These are phyloP conservation scores for Chromobotia macracanthus DNA, from an alignment of 2,797 vertebrate species.

Conservation along the genomic window DNA sequence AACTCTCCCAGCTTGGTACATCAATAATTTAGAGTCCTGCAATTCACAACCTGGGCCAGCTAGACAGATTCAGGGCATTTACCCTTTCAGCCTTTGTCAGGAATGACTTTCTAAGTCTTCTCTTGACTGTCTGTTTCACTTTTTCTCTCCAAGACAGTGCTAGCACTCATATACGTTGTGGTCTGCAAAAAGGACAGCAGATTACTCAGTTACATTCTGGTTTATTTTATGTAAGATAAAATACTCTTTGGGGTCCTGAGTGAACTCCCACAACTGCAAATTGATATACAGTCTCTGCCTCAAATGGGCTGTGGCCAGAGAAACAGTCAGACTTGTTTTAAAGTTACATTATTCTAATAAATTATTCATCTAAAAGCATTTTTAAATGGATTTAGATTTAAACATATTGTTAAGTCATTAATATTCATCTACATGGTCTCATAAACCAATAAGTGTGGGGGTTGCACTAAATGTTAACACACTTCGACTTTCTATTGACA, in stretches of 20 bases:
- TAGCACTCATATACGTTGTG: background rate
- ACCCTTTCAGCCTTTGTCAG: slow-evolving; percentile 24
- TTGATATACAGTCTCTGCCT: background rate
- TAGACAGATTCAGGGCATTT: slow-evolving; percentile 58
- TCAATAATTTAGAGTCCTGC: slow-evolving; percentile 60
- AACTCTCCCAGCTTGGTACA: slow-evolving; percentile 52
- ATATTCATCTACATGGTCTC: background rate
- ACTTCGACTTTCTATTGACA: background rate
- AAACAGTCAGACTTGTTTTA: background rate
- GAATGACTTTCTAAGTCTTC: background rate
- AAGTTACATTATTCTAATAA: slow-evolving; percentile 3
- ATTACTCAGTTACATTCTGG: background rate
- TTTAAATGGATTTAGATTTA: slow-evolving; percentile 1
- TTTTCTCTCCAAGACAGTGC: background rate
- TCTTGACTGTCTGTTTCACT: background rate
- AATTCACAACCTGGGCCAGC: slow-evolving; percentile 48
- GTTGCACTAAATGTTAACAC: background rate
- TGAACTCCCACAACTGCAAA: background rate
- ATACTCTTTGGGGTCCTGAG: background rate
- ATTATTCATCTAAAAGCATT: background rate
- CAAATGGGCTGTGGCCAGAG: slow-evolving; percentile 2
- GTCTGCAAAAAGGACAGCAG: background rate
- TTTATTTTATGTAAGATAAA: background rate
- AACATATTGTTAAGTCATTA: slow-evolving; percentile 10
- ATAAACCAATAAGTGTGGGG: background rate